phyloP scores from a whole-genome alignment of 2,888 invertebrate genomes.

The Cacoxenus indagator region DNA sequence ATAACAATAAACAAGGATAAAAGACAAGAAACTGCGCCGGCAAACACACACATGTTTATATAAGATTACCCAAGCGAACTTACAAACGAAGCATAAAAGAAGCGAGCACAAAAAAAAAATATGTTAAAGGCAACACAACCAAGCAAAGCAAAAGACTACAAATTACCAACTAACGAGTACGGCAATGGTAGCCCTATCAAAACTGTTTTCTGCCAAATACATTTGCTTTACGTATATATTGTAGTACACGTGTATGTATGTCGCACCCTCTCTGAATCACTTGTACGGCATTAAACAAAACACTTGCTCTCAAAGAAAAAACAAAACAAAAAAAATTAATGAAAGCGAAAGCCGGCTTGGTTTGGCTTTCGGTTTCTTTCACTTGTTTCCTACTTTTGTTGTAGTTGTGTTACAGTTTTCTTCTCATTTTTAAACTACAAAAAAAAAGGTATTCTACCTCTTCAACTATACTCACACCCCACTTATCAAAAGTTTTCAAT shows the following conservation, averaged over 20 bases:
- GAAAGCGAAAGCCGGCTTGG: not conserved
- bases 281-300: no score
- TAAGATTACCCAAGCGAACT: not conserved
- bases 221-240: no score
- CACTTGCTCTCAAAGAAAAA: no score
- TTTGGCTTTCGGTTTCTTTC: not conserved
- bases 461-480: not conserved
- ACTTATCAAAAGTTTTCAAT: not conserved
- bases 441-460: not conserved
- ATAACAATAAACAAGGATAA: conserved; percentile 23
- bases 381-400: not conserved
- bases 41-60: not conserved
- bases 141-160: not conserved
- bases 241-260: no score
- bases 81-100: not conserved
- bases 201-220: no score
- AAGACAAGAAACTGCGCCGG: conserved; percentile 23
- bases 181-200: not conserved
- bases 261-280: no score
- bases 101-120: not conserved
- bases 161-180: not conserved
- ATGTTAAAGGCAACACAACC: not conserved
- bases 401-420: not conserved
- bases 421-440: not conserved
- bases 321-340: no score